Evolutionary conservation across 2,113 vertebrate species (phyloP).

Genomic region (Sceloporus tristichus): DNA sequence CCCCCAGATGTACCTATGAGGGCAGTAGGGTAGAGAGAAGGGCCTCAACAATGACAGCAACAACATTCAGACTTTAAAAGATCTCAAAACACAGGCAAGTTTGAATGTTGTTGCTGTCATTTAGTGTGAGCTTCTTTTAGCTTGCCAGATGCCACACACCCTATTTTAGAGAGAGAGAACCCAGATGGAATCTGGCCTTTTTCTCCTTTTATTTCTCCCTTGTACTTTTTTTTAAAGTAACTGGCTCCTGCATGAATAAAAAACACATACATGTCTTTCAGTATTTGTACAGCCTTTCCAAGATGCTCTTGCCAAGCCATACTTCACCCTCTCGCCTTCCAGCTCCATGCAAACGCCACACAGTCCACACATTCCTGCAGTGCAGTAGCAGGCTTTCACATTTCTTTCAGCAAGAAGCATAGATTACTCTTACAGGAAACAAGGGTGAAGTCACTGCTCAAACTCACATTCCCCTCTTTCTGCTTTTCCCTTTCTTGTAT

Average conservation of each 20-base stretch:
- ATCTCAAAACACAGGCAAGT: too few species aligned
- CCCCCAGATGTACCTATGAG: too few species aligned
- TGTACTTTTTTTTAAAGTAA: neutral
- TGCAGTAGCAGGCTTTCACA: constrained; percentile 51
- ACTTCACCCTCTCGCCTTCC: constrained; percentile 74
- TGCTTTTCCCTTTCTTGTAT: neutral
- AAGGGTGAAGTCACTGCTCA: constrained; percentile 33
- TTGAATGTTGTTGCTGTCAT: neutral
- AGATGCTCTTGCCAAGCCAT: constrained; percentile 60
- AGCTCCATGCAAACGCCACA: constrained; percentile 68
- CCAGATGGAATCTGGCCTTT: neutral
- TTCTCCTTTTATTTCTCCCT: neutral
- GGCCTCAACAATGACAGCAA: too few species aligned
- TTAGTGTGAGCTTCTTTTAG: neutral
- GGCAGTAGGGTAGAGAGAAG: too few species aligned
- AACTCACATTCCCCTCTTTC: neutral
- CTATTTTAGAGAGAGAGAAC: neutral
- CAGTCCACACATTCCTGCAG: constrained; percentile 68
- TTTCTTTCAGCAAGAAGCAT: constrained; percentile 59
- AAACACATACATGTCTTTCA: constrained; percentile 69
- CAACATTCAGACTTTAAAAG: too few species aligned
- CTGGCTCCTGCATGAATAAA: constrained; percentile 1
- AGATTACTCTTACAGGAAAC: constrained; percentile 51
- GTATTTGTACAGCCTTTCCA: constrained; percentile 43
- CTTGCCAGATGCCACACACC: neutral